These are phyloP conservation scores for Euplexia lucipara DNA, from an alignment of 2,888 invertebrate genomes.

Conservation along the genomic window DNA sequence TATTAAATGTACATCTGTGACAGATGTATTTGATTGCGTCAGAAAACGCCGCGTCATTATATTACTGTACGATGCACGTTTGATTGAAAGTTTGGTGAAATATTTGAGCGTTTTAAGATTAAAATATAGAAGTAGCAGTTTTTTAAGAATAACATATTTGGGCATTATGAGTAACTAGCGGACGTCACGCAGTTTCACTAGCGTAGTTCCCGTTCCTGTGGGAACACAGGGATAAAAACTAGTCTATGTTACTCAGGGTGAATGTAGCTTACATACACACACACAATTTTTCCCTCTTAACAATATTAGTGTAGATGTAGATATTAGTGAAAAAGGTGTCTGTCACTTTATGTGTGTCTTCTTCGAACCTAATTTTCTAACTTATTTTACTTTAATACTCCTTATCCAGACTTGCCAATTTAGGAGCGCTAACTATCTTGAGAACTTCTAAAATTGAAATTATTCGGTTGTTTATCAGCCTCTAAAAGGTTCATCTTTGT, in stretches of 20 bases:
- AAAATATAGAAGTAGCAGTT: background rate
- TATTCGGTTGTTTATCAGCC: slow-evolving; percentile 23
- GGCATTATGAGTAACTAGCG: too few species aligned
- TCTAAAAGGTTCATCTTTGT: slow-evolving; percentile 32
- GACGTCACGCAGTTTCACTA: too few species aligned
- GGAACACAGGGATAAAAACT: too few species aligned
- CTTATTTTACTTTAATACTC: background rate
- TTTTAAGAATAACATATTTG: too few species aligned
- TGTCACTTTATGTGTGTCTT: too few species aligned
- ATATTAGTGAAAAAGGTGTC: too few species aligned
- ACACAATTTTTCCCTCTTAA: too few species aligned
- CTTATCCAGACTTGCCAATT: background rate
- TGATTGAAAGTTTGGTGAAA: slow-evolving; percentile 4
- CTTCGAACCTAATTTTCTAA: too few species aligned
- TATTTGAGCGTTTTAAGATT: background rate
- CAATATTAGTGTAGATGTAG: too few species aligned
- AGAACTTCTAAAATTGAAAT: background rate
- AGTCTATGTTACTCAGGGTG: too few species aligned
- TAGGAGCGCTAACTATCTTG: slow-evolving; percentile 24
- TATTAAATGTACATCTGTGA: slow-evolving; percentile 58
- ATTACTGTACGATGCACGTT: slow-evolving; percentile 16
- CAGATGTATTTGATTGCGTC: slow-evolving; percentile 60
- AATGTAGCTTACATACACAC: too few species aligned
- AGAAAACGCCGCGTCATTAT: slow-evolving; percentile 36
- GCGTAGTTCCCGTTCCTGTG: too few species aligned